Evolutionary conservation across 2,113 vertebrate species (phyloP).

Genomic region (Daphoenositta chrysoptera): DNA sequence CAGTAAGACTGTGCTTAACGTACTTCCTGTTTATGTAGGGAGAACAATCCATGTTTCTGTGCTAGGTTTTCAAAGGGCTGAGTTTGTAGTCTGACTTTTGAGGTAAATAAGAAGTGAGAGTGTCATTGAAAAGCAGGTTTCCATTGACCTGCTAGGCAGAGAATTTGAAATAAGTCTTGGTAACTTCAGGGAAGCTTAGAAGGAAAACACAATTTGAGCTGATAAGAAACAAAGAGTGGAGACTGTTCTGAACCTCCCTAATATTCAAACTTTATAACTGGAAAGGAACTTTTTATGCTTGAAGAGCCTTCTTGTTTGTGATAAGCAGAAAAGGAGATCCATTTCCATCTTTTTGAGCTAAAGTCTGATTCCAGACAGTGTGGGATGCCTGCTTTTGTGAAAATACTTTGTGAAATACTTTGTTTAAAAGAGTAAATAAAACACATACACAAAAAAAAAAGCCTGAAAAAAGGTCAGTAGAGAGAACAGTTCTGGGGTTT

Average conservation of each 20-base stretch:
- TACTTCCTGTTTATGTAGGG: not conserved
- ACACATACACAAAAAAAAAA: no score
- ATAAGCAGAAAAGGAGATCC: not conserved
- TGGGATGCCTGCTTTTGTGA: not conserved
- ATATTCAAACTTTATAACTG: not conserved
- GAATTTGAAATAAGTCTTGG: not conserved
- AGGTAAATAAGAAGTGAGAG: not conserved
- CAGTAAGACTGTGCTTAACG: not conserved
- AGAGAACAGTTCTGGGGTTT: not conserved
- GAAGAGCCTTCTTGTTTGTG: not conserved
- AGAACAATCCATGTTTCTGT: not conserved
- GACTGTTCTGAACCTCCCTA: not conserved
- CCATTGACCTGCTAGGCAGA: not conserved
- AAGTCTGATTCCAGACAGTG: not conserved
- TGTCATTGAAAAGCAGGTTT: not conserved
- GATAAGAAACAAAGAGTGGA: not conserved
- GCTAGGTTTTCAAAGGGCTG: not conserved
- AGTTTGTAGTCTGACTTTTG: not conserved
- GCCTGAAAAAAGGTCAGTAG: not conserved
- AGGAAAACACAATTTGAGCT: not conserved
- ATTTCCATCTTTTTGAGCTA: not conserved
- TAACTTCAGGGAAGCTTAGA: not conserved
- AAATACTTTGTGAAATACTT: not conserved
- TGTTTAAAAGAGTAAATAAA: not conserved
- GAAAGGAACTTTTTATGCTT: not conserved